These are phyloP conservation scores for Probaryconus sp. DNA, from an alignment of 1,140 invertebrate species.

Conservation along the genomic window DNA sequence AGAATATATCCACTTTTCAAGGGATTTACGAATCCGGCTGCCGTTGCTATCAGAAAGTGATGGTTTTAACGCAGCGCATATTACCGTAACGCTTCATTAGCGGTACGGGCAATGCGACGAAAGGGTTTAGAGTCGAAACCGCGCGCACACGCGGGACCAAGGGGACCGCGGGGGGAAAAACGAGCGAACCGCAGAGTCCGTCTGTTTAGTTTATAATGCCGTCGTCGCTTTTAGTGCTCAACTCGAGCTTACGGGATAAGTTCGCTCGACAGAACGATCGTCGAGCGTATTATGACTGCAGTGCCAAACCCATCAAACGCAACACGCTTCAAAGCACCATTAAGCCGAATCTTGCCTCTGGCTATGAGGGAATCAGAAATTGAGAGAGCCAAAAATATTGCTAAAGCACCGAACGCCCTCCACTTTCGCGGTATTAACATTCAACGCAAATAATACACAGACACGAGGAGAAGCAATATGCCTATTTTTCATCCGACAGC, in stretches of 20 bases:
- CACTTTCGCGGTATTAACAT: neutral
- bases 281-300: constrained; percentile 61
- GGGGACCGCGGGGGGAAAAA: neutral
- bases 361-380: neutral
- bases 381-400: neutral
- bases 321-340: constrained; percentile 66
- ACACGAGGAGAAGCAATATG: neutral
- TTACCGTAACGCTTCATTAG: constrained; percentile 67
- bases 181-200: constrained; percentile 7
- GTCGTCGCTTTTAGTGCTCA: constrained; percentile 11
- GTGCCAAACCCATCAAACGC: constrained; percentile 69
- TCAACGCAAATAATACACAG: neutral
- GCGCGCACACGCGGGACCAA: neutral
- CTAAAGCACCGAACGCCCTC: neutral
- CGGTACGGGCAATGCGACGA: constrained; percentile 64
- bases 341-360: constrained; percentile 47
- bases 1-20: too few relatives aligned
- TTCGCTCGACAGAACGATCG: constrained; percentile 18
- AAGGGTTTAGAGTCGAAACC: constrained; percentile 28
- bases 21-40: too few relatives aligned
- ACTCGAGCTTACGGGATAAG: constrained; percentile 22
- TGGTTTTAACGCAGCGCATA: constrained; percentile 53
- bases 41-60: constrained; percentile 11
- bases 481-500: too few relatives aligned
- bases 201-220: constrained; percentile 47